Conservation (phyloP, 2,888 invertebrate genomes). For the Plusia festucae region DNA sequence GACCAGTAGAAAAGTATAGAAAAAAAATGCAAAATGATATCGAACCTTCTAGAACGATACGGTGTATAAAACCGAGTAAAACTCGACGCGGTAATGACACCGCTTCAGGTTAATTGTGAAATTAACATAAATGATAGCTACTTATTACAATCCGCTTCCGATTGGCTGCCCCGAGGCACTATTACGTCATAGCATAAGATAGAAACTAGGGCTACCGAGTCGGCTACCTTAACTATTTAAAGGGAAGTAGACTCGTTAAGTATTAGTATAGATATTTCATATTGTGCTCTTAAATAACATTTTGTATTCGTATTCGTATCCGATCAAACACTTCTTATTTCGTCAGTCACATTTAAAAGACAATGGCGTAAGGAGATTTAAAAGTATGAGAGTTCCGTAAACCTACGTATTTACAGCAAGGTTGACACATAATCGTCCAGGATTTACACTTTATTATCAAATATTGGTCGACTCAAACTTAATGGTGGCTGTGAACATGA, state of each 20-base stretch:
- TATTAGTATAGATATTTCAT: too few relatives aligned
- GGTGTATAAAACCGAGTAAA: neutral
- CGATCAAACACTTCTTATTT: too few relatives aligned
- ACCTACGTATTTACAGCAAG: too few relatives aligned
- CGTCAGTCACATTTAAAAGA: too few relatives aligned
- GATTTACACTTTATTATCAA: too few relatives aligned
- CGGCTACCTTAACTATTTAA: neutral
- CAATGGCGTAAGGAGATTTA: too few relatives aligned
- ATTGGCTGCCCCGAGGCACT: slow-evolving; percentile 5
- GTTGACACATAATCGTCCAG: too few relatives aligned
- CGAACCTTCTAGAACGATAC: neutral
- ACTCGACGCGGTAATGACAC: slow-evolving; percentile 8
- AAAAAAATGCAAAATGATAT: neutral
- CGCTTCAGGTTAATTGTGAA: slow-evolving; percentile 8
- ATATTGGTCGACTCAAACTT: too few relatives aligned
- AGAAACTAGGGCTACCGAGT: slow-evolving; percentile 8
- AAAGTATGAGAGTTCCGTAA: too few relatives aligned
- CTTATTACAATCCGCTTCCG: slow-evolving; percentile 26
- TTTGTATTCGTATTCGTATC: too few relatives aligned
- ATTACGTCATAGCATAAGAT: slow-evolving; percentile 3
- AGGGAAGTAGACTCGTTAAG: neutral
- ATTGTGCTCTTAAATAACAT: too few relatives aligned
- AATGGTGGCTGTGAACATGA: too few relatives aligned
- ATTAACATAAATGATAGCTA: slow-evolving; percentile 23
- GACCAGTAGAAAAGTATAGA: neutral